These are phyloP conservation scores for Bubo scandiacus DNA, from an alignment of 2,113 vertebrate species.

Conservation along the genomic window DNA sequence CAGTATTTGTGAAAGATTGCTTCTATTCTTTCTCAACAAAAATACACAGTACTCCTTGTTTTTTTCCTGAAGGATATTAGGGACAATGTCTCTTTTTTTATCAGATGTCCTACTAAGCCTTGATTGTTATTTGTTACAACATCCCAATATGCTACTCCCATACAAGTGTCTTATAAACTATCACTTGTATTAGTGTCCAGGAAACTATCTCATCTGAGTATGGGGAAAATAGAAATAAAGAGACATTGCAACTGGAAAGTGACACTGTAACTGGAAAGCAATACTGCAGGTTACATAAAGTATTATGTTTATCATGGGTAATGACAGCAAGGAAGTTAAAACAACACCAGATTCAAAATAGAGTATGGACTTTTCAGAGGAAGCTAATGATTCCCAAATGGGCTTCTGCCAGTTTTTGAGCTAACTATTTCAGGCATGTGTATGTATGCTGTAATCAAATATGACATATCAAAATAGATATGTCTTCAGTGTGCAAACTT, in stretches of 20 bases:
- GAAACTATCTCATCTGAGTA: neutral
- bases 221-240: neutral
- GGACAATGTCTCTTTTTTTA: neutral
- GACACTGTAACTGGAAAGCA: neutral
- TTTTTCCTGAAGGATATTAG: neutral
- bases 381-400: neutral
- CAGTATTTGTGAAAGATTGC: neutral
- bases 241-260: neutral
- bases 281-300: neutral
- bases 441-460: neutral
- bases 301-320: neutral
- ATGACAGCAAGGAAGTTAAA: neutral
- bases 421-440: neutral
- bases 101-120: neutral
- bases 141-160: neutral
- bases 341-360: neutral
- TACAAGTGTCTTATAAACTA: neutral
- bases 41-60: neutral
- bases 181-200: neutral
- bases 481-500: neutral
- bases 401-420: neutral
- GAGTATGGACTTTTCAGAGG: neutral
- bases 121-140: neutral
- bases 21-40: neutral
- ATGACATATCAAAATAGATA: neutral